Conservation (phyloP, 2,888 invertebrate species). For the Tenthredo notha region DNA sequence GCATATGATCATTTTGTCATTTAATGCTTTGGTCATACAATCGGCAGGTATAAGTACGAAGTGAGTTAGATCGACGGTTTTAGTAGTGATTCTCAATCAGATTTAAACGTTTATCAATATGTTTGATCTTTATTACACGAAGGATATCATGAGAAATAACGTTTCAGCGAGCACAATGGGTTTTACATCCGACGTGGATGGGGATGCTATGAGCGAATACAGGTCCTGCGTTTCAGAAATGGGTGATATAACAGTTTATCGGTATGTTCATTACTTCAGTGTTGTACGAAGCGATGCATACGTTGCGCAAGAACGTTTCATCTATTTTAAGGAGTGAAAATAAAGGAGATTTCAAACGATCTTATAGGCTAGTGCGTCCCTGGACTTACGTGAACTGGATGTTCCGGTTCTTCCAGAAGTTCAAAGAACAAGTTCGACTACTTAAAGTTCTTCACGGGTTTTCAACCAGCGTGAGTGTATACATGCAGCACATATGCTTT, state of each 20-base stretch:
- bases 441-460: constrained; percentile 80
- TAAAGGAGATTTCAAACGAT: not conserved
- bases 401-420: constrained; percentile 80
- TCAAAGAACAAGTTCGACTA: constrained; percentile 78
- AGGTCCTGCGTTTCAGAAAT: constrained; percentile 81
- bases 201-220: constrained; percentile 79
- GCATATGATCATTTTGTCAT: too few species aligned
- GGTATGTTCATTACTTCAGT: constrained; percentile 61
- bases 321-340: too few species aligned
- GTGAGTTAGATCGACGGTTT: too few species aligned
- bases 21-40: too few species aligned
- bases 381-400: constrained; percentile 81
- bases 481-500: not conserved
- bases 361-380: constrained; percentile 77
- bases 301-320: too few species aligned
- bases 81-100: too few species aligned
- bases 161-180: constrained; percentile 86
- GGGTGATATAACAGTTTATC: constrained; percentile 69
- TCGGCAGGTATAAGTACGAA: too few species aligned
- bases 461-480: constrained; percentile 77
- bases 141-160: not conserved
- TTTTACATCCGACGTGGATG: constrained; percentile 80
- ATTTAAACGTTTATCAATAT: not conserved
- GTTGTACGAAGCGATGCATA: too few species aligned
- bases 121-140: not conserved